Evolutionary conservation across 1,140 invertebrate species (phyloP).

Genomic region (Aphidius gifuensis): DNA sequence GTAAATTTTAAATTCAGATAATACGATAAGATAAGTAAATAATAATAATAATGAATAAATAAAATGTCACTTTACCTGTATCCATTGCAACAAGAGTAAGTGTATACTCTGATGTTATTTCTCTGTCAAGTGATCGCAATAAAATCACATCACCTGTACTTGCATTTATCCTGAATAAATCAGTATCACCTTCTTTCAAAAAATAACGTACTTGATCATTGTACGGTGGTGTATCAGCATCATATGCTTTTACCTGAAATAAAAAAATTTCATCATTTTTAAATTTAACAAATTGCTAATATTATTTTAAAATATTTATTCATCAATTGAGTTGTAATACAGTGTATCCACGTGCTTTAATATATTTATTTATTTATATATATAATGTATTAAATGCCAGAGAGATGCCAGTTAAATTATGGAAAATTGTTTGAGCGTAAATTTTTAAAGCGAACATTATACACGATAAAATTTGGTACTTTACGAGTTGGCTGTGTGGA

Average conservation of each 20-base stretch:
- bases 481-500: background rate
- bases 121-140: constrained; percentile 77
- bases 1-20: background rate
- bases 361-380: background rate
- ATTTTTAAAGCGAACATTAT: constrained; percentile 6
- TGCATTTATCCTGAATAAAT: constrained; percentile 84
- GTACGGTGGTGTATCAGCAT: constrained; percentile 86
- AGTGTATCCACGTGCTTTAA: background rate
- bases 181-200: constrained; percentile 86
- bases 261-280: background rate
- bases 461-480: constrained; percentile 7
- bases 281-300: constrained; percentile 17
- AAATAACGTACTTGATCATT: constrained; percentile 88
- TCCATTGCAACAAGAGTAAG: constrained; percentile 88
- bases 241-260: constrained; percentile 74
- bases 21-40: background rate
- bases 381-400: background rate
- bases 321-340: constrained; percentile 6
- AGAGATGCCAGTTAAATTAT: background rate
- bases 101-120: constrained; percentile 76
- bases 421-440: constrained; percentile 1
- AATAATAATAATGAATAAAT: background rate
- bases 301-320: background rate
- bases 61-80: constrained; percentile 68
- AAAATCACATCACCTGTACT: constrained; percentile 84